Conservation (phyloP, 1,140 invertebrate genomes). For the Monomorium pharaonis region DNA sequence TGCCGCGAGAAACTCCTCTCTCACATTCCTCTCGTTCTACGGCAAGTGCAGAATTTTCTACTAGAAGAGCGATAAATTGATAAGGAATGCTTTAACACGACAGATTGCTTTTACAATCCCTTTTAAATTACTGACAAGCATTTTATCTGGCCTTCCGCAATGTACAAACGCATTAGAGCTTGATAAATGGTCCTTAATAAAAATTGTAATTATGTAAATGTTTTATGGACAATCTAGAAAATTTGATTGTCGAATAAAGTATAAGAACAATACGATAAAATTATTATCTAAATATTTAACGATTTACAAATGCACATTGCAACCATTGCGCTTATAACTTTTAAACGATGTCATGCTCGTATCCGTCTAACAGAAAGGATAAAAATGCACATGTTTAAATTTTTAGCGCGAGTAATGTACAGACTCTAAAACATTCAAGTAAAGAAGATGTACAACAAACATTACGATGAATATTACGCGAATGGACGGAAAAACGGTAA, state of each 20-base stretch:
- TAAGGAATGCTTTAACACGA: constrained; percentile 30
- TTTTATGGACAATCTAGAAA: background rate
- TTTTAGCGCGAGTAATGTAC: background rate
- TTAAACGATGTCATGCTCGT: background rate
- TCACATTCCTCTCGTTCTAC: constrained; percentile 17
- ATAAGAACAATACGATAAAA: background rate
- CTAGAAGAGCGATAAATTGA: constrained; percentile 30
- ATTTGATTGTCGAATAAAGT: background rate
- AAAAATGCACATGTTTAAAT: background rate
- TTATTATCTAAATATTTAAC: background rate
- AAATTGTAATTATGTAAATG: background rate
- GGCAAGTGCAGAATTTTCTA: constrained; percentile 15
- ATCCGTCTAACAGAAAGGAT: background rate
- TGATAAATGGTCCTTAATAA: background rate
- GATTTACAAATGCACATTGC: background rate
- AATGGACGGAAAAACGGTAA: background rate
- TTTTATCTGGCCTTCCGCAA: background rate
- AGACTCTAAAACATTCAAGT: constrained; percentile 13
- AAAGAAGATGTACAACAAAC: background rate
- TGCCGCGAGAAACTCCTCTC: background rate
- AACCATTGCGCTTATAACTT: background rate
- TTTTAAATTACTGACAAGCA: background rate
- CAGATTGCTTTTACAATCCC: background rate
- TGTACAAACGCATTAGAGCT: background rate
- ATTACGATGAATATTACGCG: constrained; percentile 30